Evolutionary conservation across 2,113 vertebrate genomes (phyloP).

Genomic region (Diphyllodes magnificus): DNA sequence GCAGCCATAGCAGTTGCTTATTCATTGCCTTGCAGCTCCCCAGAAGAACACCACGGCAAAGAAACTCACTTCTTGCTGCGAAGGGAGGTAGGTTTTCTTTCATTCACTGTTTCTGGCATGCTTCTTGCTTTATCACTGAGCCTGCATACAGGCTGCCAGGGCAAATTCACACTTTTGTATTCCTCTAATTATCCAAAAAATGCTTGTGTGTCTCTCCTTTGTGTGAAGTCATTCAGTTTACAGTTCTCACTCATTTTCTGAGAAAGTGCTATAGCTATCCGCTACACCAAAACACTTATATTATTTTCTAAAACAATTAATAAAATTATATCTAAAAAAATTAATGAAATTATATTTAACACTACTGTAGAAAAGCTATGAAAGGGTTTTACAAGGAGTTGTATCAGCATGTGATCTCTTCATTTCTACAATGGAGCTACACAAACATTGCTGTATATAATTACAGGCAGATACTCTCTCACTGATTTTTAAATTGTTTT

Average conservation of each 20-base stretch:
- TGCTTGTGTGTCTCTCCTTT: neutral
- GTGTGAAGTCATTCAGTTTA: neutral
- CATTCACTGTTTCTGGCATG: neutral
- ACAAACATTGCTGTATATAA: neutral
- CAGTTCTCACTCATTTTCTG: neutral
- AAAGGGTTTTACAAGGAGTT: neutral
- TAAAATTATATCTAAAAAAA: neutral
- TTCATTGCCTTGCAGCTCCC: neutral
- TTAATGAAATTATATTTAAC: neutral
- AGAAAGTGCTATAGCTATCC: neutral
- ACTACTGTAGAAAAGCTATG: neutral
- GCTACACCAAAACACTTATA: neutral
- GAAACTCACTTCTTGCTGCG: neutral
- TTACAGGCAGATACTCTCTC: neutral
- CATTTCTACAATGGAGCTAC: neutral
- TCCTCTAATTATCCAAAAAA: neutral
- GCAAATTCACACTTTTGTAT: neutral
- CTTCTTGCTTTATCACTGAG: neutral
- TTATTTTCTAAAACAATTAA: neutral
- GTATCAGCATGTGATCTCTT: neutral
- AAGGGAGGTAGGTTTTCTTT: neutral
- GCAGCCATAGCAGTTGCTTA: neutral
- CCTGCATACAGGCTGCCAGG: neutral
- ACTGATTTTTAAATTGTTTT: neutral
- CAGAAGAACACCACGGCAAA: neutral